phyloP scores from a whole-genome alignment of 1,140 invertebrate species.

The Aphelenchoides avenae region DNA sequence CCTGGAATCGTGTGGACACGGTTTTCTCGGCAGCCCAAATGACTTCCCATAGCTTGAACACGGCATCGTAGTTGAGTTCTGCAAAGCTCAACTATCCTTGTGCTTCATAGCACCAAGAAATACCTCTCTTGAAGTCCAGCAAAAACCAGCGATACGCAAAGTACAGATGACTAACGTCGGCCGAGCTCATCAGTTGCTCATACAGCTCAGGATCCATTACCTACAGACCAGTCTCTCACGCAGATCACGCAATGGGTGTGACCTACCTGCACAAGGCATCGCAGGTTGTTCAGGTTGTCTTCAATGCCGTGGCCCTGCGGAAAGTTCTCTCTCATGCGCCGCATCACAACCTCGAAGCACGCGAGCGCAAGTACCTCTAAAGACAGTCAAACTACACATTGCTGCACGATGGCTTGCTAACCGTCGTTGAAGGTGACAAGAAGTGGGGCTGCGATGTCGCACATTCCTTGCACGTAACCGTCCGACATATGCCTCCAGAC shows the following conservation, averaged over 20 bases:
- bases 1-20: conserved; percentile 79
- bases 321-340: conserved; percentile 82
- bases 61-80: conserved; percentile 84
- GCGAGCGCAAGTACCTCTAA: conserved; percentile 81
- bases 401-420: conserved; percentile 42
- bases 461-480: conserved; percentile 73
- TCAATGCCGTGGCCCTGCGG: conserved; percentile 89
- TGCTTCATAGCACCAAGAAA: conserved; percentile 1
- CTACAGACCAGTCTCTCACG: too few relatives aligned
- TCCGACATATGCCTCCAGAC: conserved; percentile 80
- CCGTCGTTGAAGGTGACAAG: conserved; percentile 83
- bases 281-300: conserved; percentile 88
- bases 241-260: too few relatives aligned
- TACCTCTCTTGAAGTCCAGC: conserved; percentile 73
- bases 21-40: conserved; percentile 88
- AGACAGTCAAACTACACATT: conserved; percentile 13
- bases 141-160: conserved; percentile 91
- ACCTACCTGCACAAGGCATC: conserved; percentile 69
- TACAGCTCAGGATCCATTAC: conserved; percentile 88
- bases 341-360: conserved; percentile 84
- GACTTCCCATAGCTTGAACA: conserved; percentile 86
- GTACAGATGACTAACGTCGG: conserved; percentile 92
- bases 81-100: conserved; percentile 33
- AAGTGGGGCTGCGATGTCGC: conserved; percentile 84
- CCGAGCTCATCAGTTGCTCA: conserved; percentile 85